Evolutionary conservation across 2,888 invertebrate genomes (phyloP), one percentile per base, ranked within the genome.

Genomic region (Hypomecis punctinalis): DNA sequence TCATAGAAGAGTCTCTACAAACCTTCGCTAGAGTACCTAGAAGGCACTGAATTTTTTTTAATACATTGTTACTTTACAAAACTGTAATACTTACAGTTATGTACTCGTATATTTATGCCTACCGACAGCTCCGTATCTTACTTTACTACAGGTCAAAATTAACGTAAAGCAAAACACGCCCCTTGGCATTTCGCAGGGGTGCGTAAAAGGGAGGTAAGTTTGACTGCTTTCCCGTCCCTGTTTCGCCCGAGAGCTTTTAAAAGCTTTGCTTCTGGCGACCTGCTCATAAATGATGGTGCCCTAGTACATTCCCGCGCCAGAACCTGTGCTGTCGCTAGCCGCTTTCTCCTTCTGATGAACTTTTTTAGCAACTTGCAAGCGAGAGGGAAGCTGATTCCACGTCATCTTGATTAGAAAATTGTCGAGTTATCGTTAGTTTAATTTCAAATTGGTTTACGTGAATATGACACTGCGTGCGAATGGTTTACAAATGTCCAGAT

Each of bases 311-410:
- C 91, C 90, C 92, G 92, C 93, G 92, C 79, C 81, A 76, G 79
- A 78, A 83, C 82, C 89, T 83, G 81, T 89, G 83, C 83, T 93
- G 93, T 93, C 93, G 91, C 92, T 93, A 92, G 91, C 92, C 91
- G 92, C 93, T 93, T 86, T 86, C 92, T 90, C 90, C 86, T 90
- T 89, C 85, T 86, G 80, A 75, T 83, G 80, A 80, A 77, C 81
- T 81, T 85, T 84, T 86, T 83, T 83, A 79, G 74, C 73, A 76
- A 67, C 67, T 64, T 43, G 47, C 62, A 59, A 63, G 65, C 62
- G 79, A 85, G 73, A 75, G 80, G 23, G 23, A 23, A 23, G 23
- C 23, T 23, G 23, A 3, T 23, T 23, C 23, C 23, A 23, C 23
- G 23, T 23, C 23, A 23, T 23, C 23, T 23, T 23, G 23, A 1